These are phyloP conservation scores for Corythornis madagascariensis DNA, from an alignment of 2,113 vertebrate species.

Conservation along the genomic window DNA sequence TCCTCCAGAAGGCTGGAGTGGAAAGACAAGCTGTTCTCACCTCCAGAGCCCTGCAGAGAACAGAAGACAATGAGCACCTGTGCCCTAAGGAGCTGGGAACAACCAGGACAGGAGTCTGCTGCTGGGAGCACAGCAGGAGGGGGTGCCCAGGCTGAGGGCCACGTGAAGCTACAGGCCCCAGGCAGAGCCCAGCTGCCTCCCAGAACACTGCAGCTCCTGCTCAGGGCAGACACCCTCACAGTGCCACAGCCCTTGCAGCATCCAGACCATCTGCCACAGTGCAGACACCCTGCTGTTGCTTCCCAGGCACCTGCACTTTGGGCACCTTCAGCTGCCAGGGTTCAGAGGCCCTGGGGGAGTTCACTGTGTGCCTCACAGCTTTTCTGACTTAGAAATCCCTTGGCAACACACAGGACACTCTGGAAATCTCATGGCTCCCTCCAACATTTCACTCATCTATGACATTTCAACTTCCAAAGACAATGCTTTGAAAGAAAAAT, in stretches of 20 bases:
- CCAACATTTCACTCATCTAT: background rate
- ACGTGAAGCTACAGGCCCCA: background rate
- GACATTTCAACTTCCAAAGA: background rate
- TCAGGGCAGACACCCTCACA: background rate
- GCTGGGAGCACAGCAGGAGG: background rate
- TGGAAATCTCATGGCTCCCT: background rate
- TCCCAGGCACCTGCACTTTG: background rate
- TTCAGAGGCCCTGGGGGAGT: background rate
- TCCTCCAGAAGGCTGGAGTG: constrained; percentile 53
- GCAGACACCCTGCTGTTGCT: background rate
- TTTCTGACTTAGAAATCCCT: background rate
- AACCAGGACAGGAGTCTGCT: background rate
- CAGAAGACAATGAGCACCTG: background rate
- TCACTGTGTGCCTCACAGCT: background rate
- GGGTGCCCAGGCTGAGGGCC: background rate
- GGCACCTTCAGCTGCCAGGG: background rate
- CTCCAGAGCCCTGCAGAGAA: constrained; percentile 60
- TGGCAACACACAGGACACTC: background rate
- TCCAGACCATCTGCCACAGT: background rate
- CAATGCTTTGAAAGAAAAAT: background rate
- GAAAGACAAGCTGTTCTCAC: constrained; percentile 59
- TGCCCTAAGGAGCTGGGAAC: background rate
- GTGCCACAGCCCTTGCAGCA: background rate
- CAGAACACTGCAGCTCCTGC: background rate
- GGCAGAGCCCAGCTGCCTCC: constrained; percentile 14